These are phyloP conservation scores for Platynereis dumerilii DNA, from an alignment of 2,888 invertebrate species.

Conservation along the genomic window DNA sequence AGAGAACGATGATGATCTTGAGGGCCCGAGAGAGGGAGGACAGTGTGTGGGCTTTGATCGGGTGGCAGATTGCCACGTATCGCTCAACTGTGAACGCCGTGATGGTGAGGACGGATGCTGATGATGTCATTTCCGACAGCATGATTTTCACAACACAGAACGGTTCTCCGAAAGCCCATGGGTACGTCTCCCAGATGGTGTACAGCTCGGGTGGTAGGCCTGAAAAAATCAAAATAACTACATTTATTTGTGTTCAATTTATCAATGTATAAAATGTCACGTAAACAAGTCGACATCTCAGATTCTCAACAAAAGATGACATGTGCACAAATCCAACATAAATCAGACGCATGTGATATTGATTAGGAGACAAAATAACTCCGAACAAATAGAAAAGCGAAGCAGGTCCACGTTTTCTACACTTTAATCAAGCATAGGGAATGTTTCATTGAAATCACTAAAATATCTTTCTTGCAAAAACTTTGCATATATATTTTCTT, in stretches of 20 bases:
- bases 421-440: too few relatives aligned
- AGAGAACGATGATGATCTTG: constrained; percentile 78
- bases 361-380: too few relatives aligned
- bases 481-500: too few relatives aligned
- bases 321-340: too few relatives aligned
- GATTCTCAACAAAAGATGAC: too few relatives aligned
- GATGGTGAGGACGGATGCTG: constrained; percentile 89
- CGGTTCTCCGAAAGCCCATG: constrained; percentile 61
- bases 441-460: too few relatives aligned
- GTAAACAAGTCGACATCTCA: too few relatives aligned
- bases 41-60: constrained; percentile 81
- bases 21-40: constrained; percentile 82
- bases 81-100: constrained; percentile 91
- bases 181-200: constrained; percentile 65
- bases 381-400: too few relatives aligned
- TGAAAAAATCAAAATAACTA: constrained; percentile 40
- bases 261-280: too few relatives aligned
- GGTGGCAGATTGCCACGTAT: constrained; percentile 88
- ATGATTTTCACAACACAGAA: constrained; percentile 64
- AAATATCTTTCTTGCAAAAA: too few relatives aligned
- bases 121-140: constrained; percentile 72
- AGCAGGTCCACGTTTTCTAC: too few relatives aligned
- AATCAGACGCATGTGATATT: too few relatives aligned
- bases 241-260: constrained; percentile 7
- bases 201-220: constrained; percentile 65